Evolutionary conservation across 2,797 vertebrate species (phyloP), one percentile per base, ranked within the genome.

Genomic region (Myotis daubentonii): DNA sequence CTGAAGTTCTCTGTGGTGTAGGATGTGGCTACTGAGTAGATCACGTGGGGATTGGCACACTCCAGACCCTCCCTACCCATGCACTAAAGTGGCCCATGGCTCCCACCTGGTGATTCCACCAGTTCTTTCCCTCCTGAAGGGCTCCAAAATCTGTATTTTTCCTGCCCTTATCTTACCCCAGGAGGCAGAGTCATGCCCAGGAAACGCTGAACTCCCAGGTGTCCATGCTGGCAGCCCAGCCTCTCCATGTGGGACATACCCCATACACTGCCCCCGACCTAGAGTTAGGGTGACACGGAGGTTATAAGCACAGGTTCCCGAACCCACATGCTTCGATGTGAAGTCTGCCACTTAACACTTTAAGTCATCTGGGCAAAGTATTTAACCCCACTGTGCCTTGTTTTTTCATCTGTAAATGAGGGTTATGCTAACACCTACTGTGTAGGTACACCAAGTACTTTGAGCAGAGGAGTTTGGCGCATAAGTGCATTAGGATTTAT

Each of bases 1-100:
- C n/a, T 79, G 33, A 84, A 65, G 57, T 75, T 75, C 49, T 30
- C 8, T 47, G 19, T 36, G 23, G 23, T 47, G n/a, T 6, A 22
- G 55, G 16, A 66, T 78, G 65, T 87, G 28, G 7, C 36, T 80
- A 49, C 3, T 13, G 19, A 65, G 15, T 1, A 49, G 19, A 17
- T 2, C 3, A 5, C 2, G 4, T 6, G 15, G 25, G 51, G 20
- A 5, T 8, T 65, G 66, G 2, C 0, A 13, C 10, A 13, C 4
- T 33, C 12, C 15, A n/a, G 28, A 20, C 8, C 55, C 10, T 41
- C 30, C n/a, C 30, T 8, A 25, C 6, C 10, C 7, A 1, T 1
- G 1, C 1, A 11, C 38, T 33, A 20, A 25, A 17, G n/a, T 86
- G 53, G 47, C 44, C 79, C 68, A 70, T 16, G 72, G 15, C 38